Evolutionary conservation across 92 coral and sea anemone genomes (phyloP).

Genomic region (Metridium senile): DNA sequence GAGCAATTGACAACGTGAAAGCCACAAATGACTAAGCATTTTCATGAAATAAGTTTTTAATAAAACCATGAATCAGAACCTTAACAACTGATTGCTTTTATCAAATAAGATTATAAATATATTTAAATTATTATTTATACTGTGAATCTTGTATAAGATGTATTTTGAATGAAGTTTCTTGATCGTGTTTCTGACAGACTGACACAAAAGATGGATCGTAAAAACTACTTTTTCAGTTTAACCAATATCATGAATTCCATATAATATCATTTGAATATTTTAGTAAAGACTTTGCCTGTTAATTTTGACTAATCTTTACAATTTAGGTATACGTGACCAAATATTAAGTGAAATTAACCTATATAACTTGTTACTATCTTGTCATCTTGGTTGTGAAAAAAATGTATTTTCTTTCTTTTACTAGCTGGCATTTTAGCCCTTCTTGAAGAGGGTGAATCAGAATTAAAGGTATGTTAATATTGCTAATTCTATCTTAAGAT

Average conservation of each 20-base stretch:
- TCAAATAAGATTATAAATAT: background rate
- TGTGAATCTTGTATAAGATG: background rate
- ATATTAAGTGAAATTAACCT: no score
- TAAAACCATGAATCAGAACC: constrained; percentile 1
- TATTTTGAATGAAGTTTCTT: background rate
- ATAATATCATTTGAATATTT: no score
- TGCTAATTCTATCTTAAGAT: background rate
- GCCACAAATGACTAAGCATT: constrained; percentile 63
- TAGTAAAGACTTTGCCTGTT: no score
- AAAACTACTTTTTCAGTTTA: no score
- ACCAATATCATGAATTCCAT: no score
- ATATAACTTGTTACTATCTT: no score
- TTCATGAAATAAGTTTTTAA: background rate
- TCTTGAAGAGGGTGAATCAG: constrained; percentile 87
- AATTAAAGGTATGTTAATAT: constrained; percentile 66
- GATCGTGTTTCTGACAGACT: background rate
- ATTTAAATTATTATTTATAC: background rate
- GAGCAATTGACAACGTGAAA: background rate
- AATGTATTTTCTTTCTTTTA: background rate
- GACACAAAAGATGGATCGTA: background rate
- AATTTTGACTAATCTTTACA: no score
- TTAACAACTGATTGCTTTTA: background rate
- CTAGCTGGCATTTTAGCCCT: constrained; percentile 89
- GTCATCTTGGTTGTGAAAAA: no score
- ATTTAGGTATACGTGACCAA: no score